Base-by-base conservation (phyloP, 2,888 invertebrate species). In the Pheosia tremula region DNA sequence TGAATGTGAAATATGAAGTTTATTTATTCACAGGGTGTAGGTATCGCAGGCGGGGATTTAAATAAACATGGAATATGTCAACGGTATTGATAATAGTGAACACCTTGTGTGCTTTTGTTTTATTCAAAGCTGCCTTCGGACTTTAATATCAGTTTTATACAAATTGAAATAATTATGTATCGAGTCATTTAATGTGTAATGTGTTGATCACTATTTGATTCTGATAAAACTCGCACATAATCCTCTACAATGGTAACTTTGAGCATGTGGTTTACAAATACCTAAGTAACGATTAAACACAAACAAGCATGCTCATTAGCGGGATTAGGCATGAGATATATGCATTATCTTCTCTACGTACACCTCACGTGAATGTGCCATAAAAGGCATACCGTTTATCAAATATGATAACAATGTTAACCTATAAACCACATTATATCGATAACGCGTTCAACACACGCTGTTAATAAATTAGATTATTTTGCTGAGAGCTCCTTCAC, bases 1-100 rank as follows among this genome's bases (percentile, higher is more conserved):
- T 56, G 57, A 61, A 41, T 60, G 60, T 60, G 52, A 69, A 71
- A 64, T 69, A 64, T 69, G 58, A 64, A 67, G 38, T 63, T 24
- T 63, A 72, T 71, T 63, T 71, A 66, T 66, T 59, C 57, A 58
- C 43, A 49, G 24, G 24, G 24, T 24, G 24, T 24, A 24, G 61
- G 64, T 69, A 65, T 71, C 71, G 73, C 61, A 69, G 58, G 38
- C 45, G 57, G 4, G 38, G 58, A 59, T 68, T 64, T 52, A 58
- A 53, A 57, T 58, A 68, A 69, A 63, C 47, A 62, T 38, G 41
- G n/a, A n/a, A 50, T 24, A 24, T 50, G 3, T 50, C 47, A n/a
- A 47, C 47, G 47, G 47, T 47, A 47, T 47, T 47, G 47, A 4
- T 9, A 47, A 47, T n/a, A 47, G 47, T n/a, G n/a, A 11, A 47